These are phyloP conservation scores for Hemicentrotus pulcherrimus DNA, from an alignment of 35 echinoderm and acorn worm genomes.

Conservation along the genomic window DNA sequence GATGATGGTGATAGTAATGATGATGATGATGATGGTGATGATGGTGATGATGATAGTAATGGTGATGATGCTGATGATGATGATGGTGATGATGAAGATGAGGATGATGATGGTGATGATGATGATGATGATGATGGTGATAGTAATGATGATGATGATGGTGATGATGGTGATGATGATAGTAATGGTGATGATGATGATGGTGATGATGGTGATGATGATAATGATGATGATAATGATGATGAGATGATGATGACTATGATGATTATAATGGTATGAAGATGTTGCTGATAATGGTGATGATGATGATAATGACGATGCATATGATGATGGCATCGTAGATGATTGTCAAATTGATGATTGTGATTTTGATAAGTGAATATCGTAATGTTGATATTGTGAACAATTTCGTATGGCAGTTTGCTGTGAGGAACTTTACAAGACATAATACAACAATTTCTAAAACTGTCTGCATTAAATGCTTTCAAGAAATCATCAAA, in stretches of 20 bases:
- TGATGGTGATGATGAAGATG: not conserved
- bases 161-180: too few relatives aligned
- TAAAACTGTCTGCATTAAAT: too few relatives aligned
- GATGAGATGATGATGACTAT: conserved; percentile 24
- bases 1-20: not conserved
- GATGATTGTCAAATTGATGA: not conserved
- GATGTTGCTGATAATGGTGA: not conserved
- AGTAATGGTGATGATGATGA: too few relatives aligned
- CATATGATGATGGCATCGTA: not conserved
- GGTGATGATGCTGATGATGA: not conserved
- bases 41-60: not conserved
- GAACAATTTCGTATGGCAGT: too few relatives aligned
- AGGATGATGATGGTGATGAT: not conserved
- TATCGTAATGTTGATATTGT: too few relatives aligned
- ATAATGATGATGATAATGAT: not conserved
- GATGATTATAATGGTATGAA: not conserved
- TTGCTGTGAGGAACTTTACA: too few relatives aligned
- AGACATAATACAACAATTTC: too few relatives aligned
- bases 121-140: not conserved
- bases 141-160: too few relatives aligned
- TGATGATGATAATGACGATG: not conserved
- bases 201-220: not conserved
- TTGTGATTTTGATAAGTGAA: not conserved
- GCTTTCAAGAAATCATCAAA: too few relatives aligned
- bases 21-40: not conserved